Evolutionary conservation across 1,140 invertebrate species (phyloP), one percentile per base, ranked within the genome.

Genomic region (Drosophila teissieri): DNA sequence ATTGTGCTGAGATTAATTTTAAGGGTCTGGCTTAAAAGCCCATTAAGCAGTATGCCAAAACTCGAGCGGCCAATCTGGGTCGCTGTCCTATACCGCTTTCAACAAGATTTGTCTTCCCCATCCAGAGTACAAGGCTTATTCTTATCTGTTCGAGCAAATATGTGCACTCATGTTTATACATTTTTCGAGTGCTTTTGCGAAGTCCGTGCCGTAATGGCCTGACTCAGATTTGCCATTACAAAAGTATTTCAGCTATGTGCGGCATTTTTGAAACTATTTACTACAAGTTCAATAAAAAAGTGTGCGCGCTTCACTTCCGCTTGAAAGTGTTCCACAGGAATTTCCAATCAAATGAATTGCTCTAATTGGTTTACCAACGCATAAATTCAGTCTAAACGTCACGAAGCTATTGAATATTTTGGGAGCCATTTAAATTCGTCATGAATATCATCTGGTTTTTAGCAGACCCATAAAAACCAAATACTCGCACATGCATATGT

Each of bases 371-470:
- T 37, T 36, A 65, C 42, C 10, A 15, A 12, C 12, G 15, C 56
- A 27, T 11, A 14, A 53, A 34, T 44, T n/a, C 12, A 37, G 31
- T 45, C n/a, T 36, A 44, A 36, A 52, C 56, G 24, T 42, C 48
- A n/a, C 62, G 65, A 49, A 65, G 55, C 78, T 49, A 54, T 61
- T 45, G 49, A 69, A 63, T 55, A 73, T 55, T 75, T 61, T 48
- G 45, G 49, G 10, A 58, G 11, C 46, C 42, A 69, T 69, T 80
- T 56, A 56, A 72, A 77, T 73, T 54, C 14, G 40, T 56, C 46
- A 60, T 55, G 60, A 65, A 62, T 72, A 42, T 51, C 61, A 70
- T 72, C 37, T 65, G 22, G 45, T 51, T 44, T 80, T 80, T 58
- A 4, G 36, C 74, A 55, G 40, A 44, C 31, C 44, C 19, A 55